phyloP scores from a whole-genome alignment of 2,113 vertebrate genomes.

The Sturnus vulgaris region DNA sequence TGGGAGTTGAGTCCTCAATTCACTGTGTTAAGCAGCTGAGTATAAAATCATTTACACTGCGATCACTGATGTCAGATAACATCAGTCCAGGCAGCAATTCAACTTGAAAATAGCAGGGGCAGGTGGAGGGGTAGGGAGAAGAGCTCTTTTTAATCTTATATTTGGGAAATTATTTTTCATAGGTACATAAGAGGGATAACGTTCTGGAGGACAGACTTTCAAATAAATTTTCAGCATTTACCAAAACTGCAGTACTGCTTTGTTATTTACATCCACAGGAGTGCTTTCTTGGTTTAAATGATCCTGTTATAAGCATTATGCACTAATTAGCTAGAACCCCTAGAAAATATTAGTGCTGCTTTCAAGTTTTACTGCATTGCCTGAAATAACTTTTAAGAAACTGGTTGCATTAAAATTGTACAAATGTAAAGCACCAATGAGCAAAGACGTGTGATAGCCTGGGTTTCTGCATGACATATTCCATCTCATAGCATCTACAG shows the following conservation, averaged over 20 bases:
- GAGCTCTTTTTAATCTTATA: background rate
- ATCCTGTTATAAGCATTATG: background rate
- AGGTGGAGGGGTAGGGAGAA: background rate
- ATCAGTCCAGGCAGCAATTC: background rate
- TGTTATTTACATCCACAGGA: background rate
- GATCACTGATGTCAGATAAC: background rate
- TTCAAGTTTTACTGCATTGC: background rate
- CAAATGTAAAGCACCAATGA: background rate
- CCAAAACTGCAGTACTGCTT: background rate
- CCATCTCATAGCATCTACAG: background rate
- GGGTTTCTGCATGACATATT: background rate
- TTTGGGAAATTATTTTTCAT: background rate
- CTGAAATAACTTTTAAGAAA: background rate
- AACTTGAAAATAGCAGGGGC: background rate
- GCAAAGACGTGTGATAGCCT: background rate
- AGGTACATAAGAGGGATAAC: background rate
- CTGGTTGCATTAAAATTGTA: background rate
- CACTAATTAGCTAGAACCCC: background rate
- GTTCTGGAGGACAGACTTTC: background rate
- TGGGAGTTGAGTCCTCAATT: background rate
- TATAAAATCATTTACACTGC: background rate
- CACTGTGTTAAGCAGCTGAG: background rate
- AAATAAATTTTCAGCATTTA: conserved; percentile 34
- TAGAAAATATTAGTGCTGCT: background rate
- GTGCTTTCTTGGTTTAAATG: background rate